Base-by-base conservation (phyloP, 1,140 invertebrate genomes). In the Sarcophaga peregrina region DNA sequence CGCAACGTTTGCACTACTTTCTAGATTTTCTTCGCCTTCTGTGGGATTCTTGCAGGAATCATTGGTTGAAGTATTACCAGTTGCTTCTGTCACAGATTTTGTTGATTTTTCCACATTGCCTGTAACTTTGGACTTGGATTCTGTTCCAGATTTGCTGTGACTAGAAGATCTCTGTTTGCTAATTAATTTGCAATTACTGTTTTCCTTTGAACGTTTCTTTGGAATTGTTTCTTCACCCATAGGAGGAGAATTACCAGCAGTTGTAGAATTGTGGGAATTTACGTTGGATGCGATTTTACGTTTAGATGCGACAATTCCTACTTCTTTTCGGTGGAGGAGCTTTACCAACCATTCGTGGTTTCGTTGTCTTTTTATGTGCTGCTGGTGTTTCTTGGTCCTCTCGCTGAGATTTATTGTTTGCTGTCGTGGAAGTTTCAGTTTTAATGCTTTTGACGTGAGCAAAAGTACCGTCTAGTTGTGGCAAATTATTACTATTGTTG, bases 391-490 rank as follows among this genome's bases (percentile, higher is more conserved):
- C 54, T 15, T 58, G 11, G 13, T 58, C 54, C 7, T 58, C 54
- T n/a, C 7, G 13, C 11, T 58, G 11, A n/a, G 45, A n/a, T 37
- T 37, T 37, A n/a, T 13, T 48, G 45, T 13, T 46, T 47, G 45
- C 9, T 46, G 73, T 37, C n/a, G 37, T 17, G 17, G 50, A 52
- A 15, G 75, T 50, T 78, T 78, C 75, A 10, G 47, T 78, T 78
- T 78, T 78, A 11, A 78, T 78, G 50, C 50, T 78, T 11, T 78
- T 78, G 0, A 78, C 8, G 9, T n/a, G 20, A 0, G 17, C 15
- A 13, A 58, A 58, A n/a, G 54, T 15, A n/a, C n/a, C 17, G 9
- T 68, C 20, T 10, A 7, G 13, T 58, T 58, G 25, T 68, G 7
- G 20, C 17, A 8, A 37, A 37, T 37, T 37, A 37, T 37, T 37